A percentile compares a stretch with the other conserved stretches of the same genome.
Conservation (phyloP, 2,888 invertebrate species). For the Miltochrista miniata region DNA sequence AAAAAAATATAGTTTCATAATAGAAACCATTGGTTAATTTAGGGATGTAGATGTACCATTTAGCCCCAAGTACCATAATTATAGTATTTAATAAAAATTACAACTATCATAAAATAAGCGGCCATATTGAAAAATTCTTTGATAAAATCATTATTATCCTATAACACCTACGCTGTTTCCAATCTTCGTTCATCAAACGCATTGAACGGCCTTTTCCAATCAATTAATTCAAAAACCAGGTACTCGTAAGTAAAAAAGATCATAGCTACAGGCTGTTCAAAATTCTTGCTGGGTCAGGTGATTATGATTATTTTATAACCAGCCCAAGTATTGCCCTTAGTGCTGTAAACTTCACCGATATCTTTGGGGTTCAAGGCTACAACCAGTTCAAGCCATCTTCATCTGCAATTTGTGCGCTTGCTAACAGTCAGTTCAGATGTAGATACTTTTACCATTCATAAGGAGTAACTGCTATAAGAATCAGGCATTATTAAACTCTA, state of each 20-base stretch:
- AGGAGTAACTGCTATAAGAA: no score
- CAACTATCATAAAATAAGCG: constrained; percentile 18
- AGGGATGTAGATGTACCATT: constrained; percentile 8
- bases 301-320: background rate
- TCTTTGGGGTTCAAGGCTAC: no score
- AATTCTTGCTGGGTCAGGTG: constrained; percentile 2
- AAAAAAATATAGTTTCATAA: constrained; percentile 2
- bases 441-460: no score
- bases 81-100: constrained; percentile 23
- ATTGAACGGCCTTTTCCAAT: constrained; percentile 64
- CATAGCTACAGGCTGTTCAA: constrained; percentile 46
- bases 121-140: constrained; percentile 22
- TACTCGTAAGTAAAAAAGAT: constrained; percentile 47
- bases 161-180: constrained; percentile 43
- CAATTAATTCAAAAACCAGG: constrained; percentile 67
- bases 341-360: no score
- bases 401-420: no score
- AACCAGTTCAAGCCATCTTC: no score
- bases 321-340: no score
- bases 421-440: no score
- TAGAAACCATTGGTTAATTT: constrained; percentile 1
- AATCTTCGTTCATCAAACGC: constrained; percentile 53
- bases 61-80: constrained; percentile 9
- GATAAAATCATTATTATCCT: constrained; percentile 35
- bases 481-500: no score